Evolutionary conservation across 2,113 vertebrate species (phyloP), one percentile per base, ranked within the genome.

Genomic region (Synodontis membranacea): DNA sequence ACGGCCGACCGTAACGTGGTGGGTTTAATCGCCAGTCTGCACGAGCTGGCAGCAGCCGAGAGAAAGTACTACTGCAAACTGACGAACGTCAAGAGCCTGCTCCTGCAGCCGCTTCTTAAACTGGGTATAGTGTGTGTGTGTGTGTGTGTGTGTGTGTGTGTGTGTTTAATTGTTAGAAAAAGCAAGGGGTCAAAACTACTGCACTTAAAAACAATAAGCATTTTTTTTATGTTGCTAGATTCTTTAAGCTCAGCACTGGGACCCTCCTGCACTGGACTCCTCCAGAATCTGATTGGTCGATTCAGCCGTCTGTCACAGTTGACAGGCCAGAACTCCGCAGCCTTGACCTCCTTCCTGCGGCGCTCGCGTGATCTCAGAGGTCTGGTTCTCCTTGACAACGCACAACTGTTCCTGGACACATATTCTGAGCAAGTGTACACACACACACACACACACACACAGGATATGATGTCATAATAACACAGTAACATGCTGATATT

Each of bases 21-120:
- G 96, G 97, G 97, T 83, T 97, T 98, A 91, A 97, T 98, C 39
- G 96, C 96, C 91, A 96, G 95, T 92, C 95, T 99, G 48, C 97
- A 99, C 34, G 98, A 99, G 91, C 93, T 99, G 92, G 97, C 97
- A 3, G 93, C 98, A 4, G 96, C 96, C 0, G 98, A 99, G 94
- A 96, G 97, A 91, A 96, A 92, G 88, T 97, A 97, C 94, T 99
- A 99, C 94, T 95, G 93, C 93, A 97, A 93, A 91, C 95, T 99
- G 89, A 96, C 95, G 5, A 94, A 93, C 88, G 89, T 98, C 88
- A 99, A 97, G 93, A 96, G 93, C 44, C 96, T 97, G 90, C 92
- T 99, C 70, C 93, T 99, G 15, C 95, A 96, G 91, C 98, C 98
- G 82, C 96, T 99, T 89, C 94, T 99, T 89, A 96, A 96, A 88